Evolutionary conservation across 2,888 invertebrate species (phyloP), one percentile per base, ranked within the genome.

Genomic region (Ennomos quercinarius): DNA sequence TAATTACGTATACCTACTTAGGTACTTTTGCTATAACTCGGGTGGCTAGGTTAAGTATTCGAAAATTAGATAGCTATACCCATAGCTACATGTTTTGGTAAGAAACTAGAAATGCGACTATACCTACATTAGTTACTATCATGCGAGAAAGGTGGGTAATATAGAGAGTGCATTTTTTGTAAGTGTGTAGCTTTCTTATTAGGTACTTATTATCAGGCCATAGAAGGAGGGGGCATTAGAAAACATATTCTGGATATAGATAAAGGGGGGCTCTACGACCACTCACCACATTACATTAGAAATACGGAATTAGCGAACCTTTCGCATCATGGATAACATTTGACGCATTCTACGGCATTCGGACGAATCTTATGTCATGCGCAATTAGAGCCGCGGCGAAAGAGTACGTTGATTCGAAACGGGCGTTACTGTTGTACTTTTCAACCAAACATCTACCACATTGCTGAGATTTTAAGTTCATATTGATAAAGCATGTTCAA

Each of bases 301-400:
- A 46, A 72, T 27, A 27, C 59, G 51, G 72, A 72, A 71, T 71
- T 65, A 74, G 69, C 66, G 67, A 72, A 68, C 73, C 74, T 77
- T 80, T 80, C 72, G 73, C 67, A 77, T 81, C 76, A 79, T 78
- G 72, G 58, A 72, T 64, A 70, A 73, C 67, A 74, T 76, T 79
- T 83, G 87, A 78, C 87, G 87, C 87, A 88, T 85, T 83, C 74
- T 69, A 76, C 68, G 74, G 74, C 75, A 73, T 75, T 67, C 74
- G 68, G 55, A 64, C 57, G 63, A 60, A 61, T 80, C 72, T 75
- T 63, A 27, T 27, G 83, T 65, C 87, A 84, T 87, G 87, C 87
- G 87, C 87, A 80, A 65, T 82, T 63, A 69, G 51, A 53, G 57
- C 73, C 76, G 60, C 72, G 67, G 10, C 47, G 46, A 41, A 13